A percentile compares a stretch with the other conserved stretches of the same genome.
Conservation (phyloP, 1,140 invertebrate genomes). For the Drosophila prosaltans region DNA sequence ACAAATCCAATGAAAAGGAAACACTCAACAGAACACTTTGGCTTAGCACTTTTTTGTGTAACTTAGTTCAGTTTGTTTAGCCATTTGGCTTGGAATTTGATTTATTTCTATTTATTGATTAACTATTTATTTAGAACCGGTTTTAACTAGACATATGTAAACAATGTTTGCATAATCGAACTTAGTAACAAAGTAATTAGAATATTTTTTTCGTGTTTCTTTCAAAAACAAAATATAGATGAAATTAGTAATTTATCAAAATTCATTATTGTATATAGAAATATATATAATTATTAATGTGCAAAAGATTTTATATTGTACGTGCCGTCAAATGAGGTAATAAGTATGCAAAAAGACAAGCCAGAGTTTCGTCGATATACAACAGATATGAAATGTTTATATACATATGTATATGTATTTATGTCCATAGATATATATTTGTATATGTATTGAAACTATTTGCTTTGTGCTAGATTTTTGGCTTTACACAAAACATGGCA, state of each 20-base stretch:
- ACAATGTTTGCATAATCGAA: not conserved
- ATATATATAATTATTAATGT: not conserved
- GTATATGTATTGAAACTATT: not conserved
- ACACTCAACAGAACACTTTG: not conserved
- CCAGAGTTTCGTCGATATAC: not conserved
- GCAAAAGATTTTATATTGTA: not conserved
- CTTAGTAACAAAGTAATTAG: not conserved
- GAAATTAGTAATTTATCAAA: not conserved
- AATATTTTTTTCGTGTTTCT: not conserved
- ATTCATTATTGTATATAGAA: not conserved
- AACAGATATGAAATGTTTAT: not conserved
- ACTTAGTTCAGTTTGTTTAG: not conserved
- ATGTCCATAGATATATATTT: not conserved
- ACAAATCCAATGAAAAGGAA: too few species aligned
- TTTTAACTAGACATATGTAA: not conserved
- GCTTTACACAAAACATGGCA: constrained; percentile 3
- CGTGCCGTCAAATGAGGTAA: constrained; percentile 4
- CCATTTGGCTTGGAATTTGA: not conserved
- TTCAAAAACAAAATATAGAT: not conserved
- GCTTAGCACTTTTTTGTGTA: not conserved
- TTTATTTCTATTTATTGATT: not conserved
- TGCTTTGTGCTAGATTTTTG: constrained; percentile 9
- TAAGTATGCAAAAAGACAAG: not conserved
- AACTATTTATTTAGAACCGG: constrained; percentile 3
- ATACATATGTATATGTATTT: not conserved